These are phyloP conservation scores for Brachypalpus laphriformis DNA, from an alignment of 2,888 invertebrate species.

Conservation along the genomic window DNA sequence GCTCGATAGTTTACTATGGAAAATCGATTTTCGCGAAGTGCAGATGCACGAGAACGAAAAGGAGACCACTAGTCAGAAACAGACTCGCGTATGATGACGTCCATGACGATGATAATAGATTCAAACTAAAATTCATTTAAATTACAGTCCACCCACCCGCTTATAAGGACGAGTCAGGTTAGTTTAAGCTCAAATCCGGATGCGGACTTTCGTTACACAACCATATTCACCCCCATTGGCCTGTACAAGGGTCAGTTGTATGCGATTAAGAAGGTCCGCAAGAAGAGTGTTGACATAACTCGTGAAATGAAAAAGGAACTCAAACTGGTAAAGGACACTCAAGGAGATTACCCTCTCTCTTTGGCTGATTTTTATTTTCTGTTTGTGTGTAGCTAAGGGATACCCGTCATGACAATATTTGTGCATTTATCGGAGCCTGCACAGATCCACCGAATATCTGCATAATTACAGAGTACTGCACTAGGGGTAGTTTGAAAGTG, in stretches of 20 bases:
- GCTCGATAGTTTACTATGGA: conserved; percentile 95
- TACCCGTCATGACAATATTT: conserved; percentile 94
- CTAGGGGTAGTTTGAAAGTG: conserved; percentile 95
- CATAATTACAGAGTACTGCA: conserved; percentile 94
- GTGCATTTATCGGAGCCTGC: conserved; percentile 95
- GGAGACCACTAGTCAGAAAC: conserved; percentile 82
- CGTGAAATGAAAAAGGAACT: conserved; percentile 96
- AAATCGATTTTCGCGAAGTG: conserved; percentile 95
- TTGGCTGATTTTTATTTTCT: conserved; percentile 23
- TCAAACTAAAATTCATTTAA: background rate
- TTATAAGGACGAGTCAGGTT: conserved; percentile 93
- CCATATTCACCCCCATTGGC: conserved; percentile 95
- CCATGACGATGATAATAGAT: background rate
- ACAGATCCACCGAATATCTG: conserved; percentile 95
- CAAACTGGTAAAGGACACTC: conserved; percentile 88
- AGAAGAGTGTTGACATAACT: conserved; percentile 94
- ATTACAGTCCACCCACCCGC: conserved; percentile 84
- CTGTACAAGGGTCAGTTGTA: conserved; percentile 94
- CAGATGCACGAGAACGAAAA: conserved; percentile 87
- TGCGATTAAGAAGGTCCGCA: conserved; percentile 92
- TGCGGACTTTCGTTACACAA: conserved; percentile 94
- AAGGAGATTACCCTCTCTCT: conserved; percentile 13
- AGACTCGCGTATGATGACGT: conserved; percentile 79
- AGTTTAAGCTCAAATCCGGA: conserved; percentile 96
- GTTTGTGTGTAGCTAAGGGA: conserved; percentile 89